Percentiles rank a stretch among this genome's conserved stretches.
These are phyloP conservation scores for Chloroclysta siterata DNA, from an alignment of 2,888 invertebrate genomes.

Conservation along the genomic window DNA sequence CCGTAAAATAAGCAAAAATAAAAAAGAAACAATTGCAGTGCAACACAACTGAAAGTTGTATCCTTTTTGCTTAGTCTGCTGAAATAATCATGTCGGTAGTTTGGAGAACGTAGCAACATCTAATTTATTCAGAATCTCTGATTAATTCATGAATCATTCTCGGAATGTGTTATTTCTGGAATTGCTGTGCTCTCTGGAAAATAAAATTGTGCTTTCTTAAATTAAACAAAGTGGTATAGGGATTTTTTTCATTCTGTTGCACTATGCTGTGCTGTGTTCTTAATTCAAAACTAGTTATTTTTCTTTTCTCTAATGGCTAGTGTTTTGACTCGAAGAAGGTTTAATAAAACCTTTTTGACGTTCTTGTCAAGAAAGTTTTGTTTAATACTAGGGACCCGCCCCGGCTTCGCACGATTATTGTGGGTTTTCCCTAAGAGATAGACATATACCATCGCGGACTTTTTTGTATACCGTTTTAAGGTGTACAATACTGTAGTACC, in stretches of 20 bases:
- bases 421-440: too few relatives aligned
- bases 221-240: background rate
- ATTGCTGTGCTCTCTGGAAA: background rate
- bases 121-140: constrained; percentile 4
- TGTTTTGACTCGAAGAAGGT: background rate
- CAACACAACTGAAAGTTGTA: too few relatives aligned
- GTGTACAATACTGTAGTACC: too few relatives aligned
- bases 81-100: background rate
- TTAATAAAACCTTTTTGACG: background rate
- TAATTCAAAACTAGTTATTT: background rate
- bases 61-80: background rate
- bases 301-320: background rate
- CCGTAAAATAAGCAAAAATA: too few relatives aligned
- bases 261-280: background rate
- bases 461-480: too few relatives aligned
- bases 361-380: background rate
- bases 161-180: constrained; percentile 1
- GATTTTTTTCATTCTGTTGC: background rate
- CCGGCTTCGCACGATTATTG: too few relatives aligned
- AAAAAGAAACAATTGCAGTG: too few relatives aligned
- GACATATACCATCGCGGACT: too few relatives aligned
- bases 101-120: background rate
- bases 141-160: constrained; percentile 4
- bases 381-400: too few relatives aligned
- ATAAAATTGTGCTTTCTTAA: background rate